phyloP scores from a whole-genome alignment of 2,888 invertebrate species.

The Parthenolecanium corni region DNA sequence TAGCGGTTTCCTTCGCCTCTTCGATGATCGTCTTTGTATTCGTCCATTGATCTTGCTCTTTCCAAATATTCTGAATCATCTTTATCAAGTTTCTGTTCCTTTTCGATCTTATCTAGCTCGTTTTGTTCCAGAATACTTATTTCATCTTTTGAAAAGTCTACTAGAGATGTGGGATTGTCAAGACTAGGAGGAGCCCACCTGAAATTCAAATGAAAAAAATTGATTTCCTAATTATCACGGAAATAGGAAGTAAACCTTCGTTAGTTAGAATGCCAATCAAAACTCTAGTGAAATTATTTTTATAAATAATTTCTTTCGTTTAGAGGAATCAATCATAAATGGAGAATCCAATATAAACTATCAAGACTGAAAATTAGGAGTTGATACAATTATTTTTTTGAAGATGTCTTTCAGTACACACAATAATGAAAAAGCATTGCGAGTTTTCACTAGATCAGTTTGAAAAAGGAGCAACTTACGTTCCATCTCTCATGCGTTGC shows the following conservation, averaged over 20 bases:
- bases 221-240: too few relatives aligned
- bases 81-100: constrained; percentile 52
- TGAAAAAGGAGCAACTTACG: constrained; percentile 50
- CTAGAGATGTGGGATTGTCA: constrained; percentile 30
- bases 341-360: too few relatives aligned
- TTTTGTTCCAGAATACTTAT: constrained; percentile 33
- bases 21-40: constrained; percentile 76
- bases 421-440: too few relatives aligned
- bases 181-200: constrained; percentile 31
- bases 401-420: too few relatives aligned
- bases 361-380: too few relatives aligned
- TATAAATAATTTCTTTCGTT: too few relatives aligned
- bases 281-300: too few relatives aligned
- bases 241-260: too few relatives aligned
- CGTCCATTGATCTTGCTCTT: constrained; percentile 61
- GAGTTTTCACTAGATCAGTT: too few relatives aligned
- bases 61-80: constrained; percentile 61
- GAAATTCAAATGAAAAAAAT: neutral
- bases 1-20: constrained; percentile 75
- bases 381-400: too few relatives aligned
- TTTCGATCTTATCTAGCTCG: constrained; percentile 50
- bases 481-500: constrained; percentile 63
- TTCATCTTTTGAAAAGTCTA: constrained; percentile 27
- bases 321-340: too few relatives aligned
- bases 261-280: too few relatives aligned